These are phyloP conservation scores for Sardina pilchardus DNA, from an alignment of 2,113 vertebrate genomes.

Conservation along the genomic window DNA sequence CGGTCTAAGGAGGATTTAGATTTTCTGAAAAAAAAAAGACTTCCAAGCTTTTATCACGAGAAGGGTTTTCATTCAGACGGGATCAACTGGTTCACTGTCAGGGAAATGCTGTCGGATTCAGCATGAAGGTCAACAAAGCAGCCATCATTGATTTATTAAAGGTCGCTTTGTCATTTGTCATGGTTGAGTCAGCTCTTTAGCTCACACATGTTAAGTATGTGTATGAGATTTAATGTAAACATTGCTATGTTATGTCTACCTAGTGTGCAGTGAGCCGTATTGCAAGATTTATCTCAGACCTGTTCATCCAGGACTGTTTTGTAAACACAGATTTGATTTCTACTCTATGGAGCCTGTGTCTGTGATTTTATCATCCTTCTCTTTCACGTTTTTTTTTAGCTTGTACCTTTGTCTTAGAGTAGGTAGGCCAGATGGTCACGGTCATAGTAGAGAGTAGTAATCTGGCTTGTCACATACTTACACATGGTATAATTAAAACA, in stretches of 20 bases:
- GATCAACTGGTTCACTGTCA: conserved; percentile 17
- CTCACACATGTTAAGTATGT: background rate
- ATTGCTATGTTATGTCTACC: background rate
- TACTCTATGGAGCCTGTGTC: no score
- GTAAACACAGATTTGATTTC: no score
- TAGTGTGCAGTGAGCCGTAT: background rate
- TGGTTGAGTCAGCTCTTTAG: background rate
- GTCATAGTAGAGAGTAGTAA: no score
- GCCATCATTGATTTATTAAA: background rate
- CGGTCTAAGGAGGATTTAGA: background rate
- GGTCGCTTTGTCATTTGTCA: background rate
- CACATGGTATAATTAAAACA: no score
- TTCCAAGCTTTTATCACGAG: background rate
- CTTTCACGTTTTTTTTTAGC: no score
- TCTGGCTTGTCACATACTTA: no score
- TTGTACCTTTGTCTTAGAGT: no score
- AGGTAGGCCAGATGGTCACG: no score
- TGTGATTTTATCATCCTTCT: no score
- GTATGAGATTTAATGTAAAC: background rate
- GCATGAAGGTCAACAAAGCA: background rate
- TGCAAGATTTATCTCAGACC: background rate
- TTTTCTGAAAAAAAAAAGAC: background rate
- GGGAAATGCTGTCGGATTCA: background rate
- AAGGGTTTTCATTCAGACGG: conserved; percentile 3
- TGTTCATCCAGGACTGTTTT: background rate